These are phyloP conservation scores for Lasius platythorax DNA, from an alignment of 2,888 invertebrate genomes.

Conservation along the genomic window DNA sequence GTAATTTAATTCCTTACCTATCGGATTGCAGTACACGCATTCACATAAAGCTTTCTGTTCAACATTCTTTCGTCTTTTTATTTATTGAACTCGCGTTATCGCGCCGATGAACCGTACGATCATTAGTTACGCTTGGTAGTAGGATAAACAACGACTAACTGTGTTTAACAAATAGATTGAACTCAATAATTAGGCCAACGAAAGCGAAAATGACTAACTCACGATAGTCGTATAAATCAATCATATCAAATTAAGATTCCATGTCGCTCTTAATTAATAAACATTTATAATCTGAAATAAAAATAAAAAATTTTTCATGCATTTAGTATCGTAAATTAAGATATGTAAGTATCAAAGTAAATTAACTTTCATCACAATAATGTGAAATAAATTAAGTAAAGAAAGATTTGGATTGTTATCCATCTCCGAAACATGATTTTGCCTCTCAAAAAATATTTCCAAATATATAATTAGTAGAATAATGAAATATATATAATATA, in stretches of 20 bases:
- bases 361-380: slow-evolving; percentile 1
- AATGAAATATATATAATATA: not conserved
- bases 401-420: not conserved
- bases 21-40: slow-evolving; percentile 48
- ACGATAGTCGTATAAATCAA: not conserved
- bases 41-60: slow-evolving; percentile 48
- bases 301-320: not conserved
- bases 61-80: slow-evolving; percentile 51
- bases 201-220: slow-evolving; percentile 69
- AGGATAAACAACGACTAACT: slow-evolving; percentile 77
- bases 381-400: not conserved
- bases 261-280: slow-evolving; percentile 9
- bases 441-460: not conserved
- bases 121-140: slow-evolving; percentile 58
- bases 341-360: not conserved
- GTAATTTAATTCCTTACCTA: slow-evolving; percentile 46
- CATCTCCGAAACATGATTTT: not conserved
- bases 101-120: slow-evolving; percentile 70
- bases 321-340: not conserved
- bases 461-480: not conserved
- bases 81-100: slow-evolving; percentile 64
- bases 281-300: not conserved
- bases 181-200: slow-evolving; percentile 80
- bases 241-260: not conserved
- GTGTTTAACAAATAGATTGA: slow-evolving; percentile 80